phyloP scores from a whole-genome alignment of 2,797 vertebrate genomes.

The Lithobates sylvaticus region DNA sequence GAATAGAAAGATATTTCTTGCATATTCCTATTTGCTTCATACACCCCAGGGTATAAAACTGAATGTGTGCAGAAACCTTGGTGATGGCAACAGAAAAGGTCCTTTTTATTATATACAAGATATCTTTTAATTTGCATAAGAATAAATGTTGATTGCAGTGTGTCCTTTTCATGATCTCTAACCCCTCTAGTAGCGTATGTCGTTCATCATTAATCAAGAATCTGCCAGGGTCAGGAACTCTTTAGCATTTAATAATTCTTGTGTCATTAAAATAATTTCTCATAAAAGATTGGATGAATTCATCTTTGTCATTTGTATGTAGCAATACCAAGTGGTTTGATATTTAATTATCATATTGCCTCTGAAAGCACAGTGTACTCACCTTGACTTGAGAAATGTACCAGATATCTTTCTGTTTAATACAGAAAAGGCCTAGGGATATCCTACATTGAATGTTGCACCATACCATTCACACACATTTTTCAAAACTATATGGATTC shows the following conservation, averaged over 20 bases:
- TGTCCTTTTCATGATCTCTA: slow-evolving; percentile 37
- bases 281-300: slow-evolving; percentile 37
- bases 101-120: no score
- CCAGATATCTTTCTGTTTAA: neutral
- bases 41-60: no score
- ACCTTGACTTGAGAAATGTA: slow-evolving; percentile 35
- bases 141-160: neutral
- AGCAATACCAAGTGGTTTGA: slow-evolving; percentile 25
- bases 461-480: neutral
- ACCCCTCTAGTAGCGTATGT: slow-evolving; percentile 30
- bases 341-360: slow-evolving; percentile 34
- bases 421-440: slow-evolving; percentile 3
- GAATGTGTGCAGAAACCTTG: no score
- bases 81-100: no score
- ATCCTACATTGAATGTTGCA: neutral
- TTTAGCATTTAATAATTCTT: slow-evolving; percentile 39
- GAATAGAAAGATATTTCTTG: no score
- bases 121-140: neutral
- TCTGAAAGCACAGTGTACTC: slow-evolving; percentile 14
- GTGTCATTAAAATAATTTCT: slow-evolving; percentile 50
- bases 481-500: neutral
- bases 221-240: slow-evolving; percentile 30
- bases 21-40: no score
- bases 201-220: slow-evolving; percentile 33
- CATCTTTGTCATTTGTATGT: slow-evolving; percentile 22